Evolutionary conservation across 2,797 vertebrate species (phyloP), one percentile per base, ranked within the genome.

Genomic region (Sylvia borin): DNA sequence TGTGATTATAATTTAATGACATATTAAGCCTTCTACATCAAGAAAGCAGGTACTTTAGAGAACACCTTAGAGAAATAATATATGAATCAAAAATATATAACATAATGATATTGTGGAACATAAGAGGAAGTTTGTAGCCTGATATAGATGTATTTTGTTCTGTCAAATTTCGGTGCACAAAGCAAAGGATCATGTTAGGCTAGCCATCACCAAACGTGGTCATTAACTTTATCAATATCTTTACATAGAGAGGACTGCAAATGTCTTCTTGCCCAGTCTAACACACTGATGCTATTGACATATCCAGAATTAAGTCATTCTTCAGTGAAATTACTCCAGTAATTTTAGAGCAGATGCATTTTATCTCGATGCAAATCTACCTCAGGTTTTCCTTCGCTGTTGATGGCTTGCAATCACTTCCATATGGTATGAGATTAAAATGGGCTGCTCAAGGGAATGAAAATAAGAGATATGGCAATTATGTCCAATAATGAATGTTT

Each of bases 371-470:
- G 71, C 36, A 94, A 94, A 94, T 90, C 62, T 88, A 90, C 66
- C 55, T 88, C 66, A 76, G 66, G n/a, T 96, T 95, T 95, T 90
- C 36, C 55, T 95, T 91, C 17, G 11, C 48, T 88, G 29, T 78
- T 91, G 77, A 82, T 78, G 78, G 55, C 21, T 75, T 93, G 81
- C 84, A 97, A 82, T 87, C 60, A 81, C 66, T 96, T 95, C 94
- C 92, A 96, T 96, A 93, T 92, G 91, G 72, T 85, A 60, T 64
- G 71, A 89, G 75, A 86, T 88, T 96, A 94, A 89, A 95, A 93
- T 66, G 40, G 68, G 32, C 43, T 84, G 92, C 90, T 95, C 88
- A 66, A 73, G 90, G 95, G 88, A 95, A 93, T 92, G 83, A 90
- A 91, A 93, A 92, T 55, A 88, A 71, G 73, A 91, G 70, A 92